A percentile compares a stretch with the other conserved stretches of the same genome.
Evolutionary conservation across 2,888 invertebrate genomes (phyloP).

Genomic region (Tachystola acroxantha): DNA sequence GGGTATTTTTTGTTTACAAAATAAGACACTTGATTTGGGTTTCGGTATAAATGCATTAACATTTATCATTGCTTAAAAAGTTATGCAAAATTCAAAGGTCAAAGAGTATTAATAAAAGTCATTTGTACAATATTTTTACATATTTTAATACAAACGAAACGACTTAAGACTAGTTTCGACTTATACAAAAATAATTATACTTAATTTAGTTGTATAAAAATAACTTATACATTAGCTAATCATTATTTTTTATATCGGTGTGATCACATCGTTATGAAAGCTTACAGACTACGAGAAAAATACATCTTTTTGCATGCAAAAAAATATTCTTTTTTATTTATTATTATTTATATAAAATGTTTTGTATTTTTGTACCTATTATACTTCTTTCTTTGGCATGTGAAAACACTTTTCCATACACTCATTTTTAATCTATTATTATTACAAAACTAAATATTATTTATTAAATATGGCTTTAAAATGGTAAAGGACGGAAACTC

Average conservation of each 20-base stretch:
- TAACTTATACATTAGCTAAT: slow-evolving; percentile 34
- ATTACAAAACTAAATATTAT: slow-evolving; percentile 7
- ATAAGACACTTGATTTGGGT: too few relatives aligned
- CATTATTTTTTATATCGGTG: slow-evolving; percentile 16
- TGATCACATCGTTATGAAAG: slow-evolving; percentile 16
- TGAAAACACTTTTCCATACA: slow-evolving; percentile 38
- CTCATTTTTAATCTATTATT: slow-evolving; percentile 16
- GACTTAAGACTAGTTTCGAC: slow-evolving; percentile 63
- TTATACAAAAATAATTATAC: slow-evolving; percentile 37
- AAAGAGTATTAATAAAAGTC: slow-evolving; percentile 1
- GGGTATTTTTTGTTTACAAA: too few relatives aligned
- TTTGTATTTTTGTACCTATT: slow-evolving; percentile 45
- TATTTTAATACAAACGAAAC: slow-evolving; percentile 58
- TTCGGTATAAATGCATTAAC: too few relatives aligned
- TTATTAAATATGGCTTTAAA: slow-evolving; percentile 38
- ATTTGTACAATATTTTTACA: slow-evolving; percentile 7
- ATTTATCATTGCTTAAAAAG: too few relatives aligned
- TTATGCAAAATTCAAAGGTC: too few relatives aligned
- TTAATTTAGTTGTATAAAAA: slow-evolving; percentile 40
- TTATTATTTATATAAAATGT: slow-evolving; percentile 29
- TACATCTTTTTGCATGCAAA: slow-evolving; percentile 54
- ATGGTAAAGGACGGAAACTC: slow-evolving; percentile 43
- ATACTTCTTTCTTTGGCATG: slow-evolving; percentile 63
- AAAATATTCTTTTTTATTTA: slow-evolving; percentile 28
- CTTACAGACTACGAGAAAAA: slow-evolving; percentile 20